Evolutionary conservation across 2,888 invertebrate genomes (phyloP).

Genomic region (Drosophila peninsularis): DNA sequence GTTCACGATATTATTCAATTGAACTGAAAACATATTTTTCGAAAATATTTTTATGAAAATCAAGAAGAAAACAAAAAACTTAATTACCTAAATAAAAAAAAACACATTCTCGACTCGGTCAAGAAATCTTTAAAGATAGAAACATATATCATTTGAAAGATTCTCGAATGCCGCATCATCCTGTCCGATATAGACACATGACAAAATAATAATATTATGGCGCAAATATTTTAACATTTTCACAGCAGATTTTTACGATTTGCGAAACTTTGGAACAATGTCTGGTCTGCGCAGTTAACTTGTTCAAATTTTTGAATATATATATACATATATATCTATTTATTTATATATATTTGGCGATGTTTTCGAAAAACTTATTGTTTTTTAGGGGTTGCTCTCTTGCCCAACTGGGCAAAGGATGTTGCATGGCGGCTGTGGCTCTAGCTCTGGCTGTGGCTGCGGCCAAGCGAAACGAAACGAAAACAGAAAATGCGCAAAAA

Average conservation of each 20-base stretch:
- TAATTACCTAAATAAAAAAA: background rate
- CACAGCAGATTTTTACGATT: slow-evolving; percentile 13
- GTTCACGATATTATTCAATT: slow-evolving; percentile 41
- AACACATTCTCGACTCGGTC: background rate
- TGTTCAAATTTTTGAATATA: background rate
- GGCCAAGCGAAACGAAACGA: slow-evolving; percentile 57
- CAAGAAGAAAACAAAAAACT: slow-evolving; percentile 3
- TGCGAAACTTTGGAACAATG: slow-evolving; percentile 16
- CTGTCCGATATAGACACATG: background rate
- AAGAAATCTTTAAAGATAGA: background rate
- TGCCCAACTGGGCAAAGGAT: slow-evolving; percentile 53
- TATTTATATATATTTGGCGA: background rate
- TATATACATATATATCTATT: background rate
- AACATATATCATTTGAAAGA: slow-evolving; percentile 4
- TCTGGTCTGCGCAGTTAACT: slow-evolving; percentile 43
- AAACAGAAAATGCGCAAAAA: slow-evolving; percentile 80
- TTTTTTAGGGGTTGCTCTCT: slow-evolving; percentile 65
- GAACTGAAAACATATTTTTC: slow-evolving; percentile 8
- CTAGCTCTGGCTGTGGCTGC: background rate
- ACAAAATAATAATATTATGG: slow-evolving; percentile 4
- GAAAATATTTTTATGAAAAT: background rate
- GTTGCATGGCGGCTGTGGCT: slow-evolving; percentile 42
- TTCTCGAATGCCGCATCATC: slow-evolving; percentile 3
- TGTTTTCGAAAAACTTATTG: slow-evolving; percentile 45
- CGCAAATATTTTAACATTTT: background rate